Evolutionary conservation across 1,140 invertebrate species (phyloP), one percentile per base, ranked within the genome.

Genomic region (Nylanderia fulva): DNA sequence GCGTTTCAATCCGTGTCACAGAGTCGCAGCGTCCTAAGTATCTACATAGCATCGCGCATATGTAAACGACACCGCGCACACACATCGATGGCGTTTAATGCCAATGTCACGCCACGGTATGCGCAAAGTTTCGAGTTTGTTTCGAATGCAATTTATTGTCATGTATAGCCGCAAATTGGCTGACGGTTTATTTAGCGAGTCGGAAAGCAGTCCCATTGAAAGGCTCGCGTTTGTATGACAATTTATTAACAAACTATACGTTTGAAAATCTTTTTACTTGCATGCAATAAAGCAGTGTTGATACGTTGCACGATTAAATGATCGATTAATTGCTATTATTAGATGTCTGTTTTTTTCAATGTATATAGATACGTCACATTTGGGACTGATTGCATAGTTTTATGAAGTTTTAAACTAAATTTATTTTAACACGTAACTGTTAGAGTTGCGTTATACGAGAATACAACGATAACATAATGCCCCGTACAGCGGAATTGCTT

Each of bases 1-100:
- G 36, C 64, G 60, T 90, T 85, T 89, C 76, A 82, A 80, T 86
- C 63, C 76, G 48, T 63, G 69, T 56, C 71, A 58, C 24, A 15
- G 39, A 86, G 45, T 58, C 63, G 58, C 42, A 6, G 58, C 61
- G 56, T 42, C 29, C 54, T 39, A 24, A 15, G 18, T 56, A 39
- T 24, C 15, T 69, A 33, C 36, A 11, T 68, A 24, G n/a, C n/a
- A n/a, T 54, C n/a, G 33, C 13, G 29, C 27, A 11, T 18, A 83
- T 63, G 27, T 69, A 52, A 21, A 42, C 7, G n/a, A n/a, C n/a
- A n/a, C n/a, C n/a, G 18, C 2, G 24, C 0, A 7, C 13, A 11
- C 39, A 63, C 83, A 45, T 66, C 58, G 52, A 80, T 79, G 64
- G 63, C 74, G 54, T 42, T 71, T 83, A 86, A 86, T 76, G 84